Percentiles rank a stretch among this genome's conserved stretches.
phyloP scores from a whole-genome alignment of 1,140 invertebrate species.

The Microplitis mediator region DNA sequence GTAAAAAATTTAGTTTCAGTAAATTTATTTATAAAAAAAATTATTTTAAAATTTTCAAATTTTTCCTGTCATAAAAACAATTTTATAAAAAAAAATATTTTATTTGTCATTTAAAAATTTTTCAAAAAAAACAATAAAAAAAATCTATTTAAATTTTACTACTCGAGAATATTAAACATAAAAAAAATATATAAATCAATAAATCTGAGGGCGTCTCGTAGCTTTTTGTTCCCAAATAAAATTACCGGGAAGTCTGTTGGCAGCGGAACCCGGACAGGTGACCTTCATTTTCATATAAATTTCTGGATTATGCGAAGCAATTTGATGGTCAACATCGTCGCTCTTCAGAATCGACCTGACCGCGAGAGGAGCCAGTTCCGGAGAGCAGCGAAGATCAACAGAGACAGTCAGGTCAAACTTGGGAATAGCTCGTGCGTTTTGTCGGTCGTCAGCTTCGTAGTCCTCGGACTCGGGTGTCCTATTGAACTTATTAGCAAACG shows the following conservation, averaged over 20 bases:
- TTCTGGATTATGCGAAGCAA: constrained; percentile 35
- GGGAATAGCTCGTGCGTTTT: constrained; percentile 26
- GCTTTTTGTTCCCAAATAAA: constrained; percentile 49
- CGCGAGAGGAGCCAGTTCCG: constrained; percentile 52
- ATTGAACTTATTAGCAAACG: constrained; percentile 50
- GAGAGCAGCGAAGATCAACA: constrained; percentile 51
- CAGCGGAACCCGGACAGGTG: constrained; percentile 45
- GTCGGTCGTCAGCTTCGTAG: constrained; percentile 17
- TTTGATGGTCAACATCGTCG: constrained; percentile 42
- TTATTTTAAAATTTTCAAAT: no score
- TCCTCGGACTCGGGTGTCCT: constrained; percentile 18
- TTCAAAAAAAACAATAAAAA: constrained; percentile 9
- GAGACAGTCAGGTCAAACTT: constrained; percentile 45
- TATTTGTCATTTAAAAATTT: background rate
- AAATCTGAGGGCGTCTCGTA: constrained; percentile 18
- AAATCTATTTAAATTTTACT: no score
- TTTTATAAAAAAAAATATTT: no score
- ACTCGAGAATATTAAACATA: constrained; percentile 24
- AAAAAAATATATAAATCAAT: constrained; percentile 23
- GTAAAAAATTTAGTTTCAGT: no score
- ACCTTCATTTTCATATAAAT: constrained; percentile 47
- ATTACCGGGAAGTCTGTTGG: constrained; percentile 47
- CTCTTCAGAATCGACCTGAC: constrained; percentile 39
- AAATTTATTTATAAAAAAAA: no score
- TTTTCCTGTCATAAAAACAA: no score